Percentiles rank a stretch among this genome's conserved stretches.
phyloP scores from a whole-genome alignment of 2,888 invertebrate genomes.

The Chalcosyrphus nemorum region DNA sequence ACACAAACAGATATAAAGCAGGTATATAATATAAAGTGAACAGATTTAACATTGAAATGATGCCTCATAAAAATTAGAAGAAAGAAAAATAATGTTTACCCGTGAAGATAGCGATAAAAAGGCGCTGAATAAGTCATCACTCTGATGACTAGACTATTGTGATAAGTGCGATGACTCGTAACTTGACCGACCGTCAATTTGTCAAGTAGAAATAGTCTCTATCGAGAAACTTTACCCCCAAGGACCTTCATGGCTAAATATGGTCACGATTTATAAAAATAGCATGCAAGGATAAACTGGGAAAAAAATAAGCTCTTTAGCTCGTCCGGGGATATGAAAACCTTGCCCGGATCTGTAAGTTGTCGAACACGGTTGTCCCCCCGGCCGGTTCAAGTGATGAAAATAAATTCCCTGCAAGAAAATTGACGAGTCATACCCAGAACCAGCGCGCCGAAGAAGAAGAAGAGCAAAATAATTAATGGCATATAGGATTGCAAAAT shows the following conservation, averaged over 20 bases:
- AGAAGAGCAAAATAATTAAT: slow-evolving; percentile 51
- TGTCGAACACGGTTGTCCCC: slow-evolving; percentile 1
- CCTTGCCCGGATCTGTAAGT: background rate
- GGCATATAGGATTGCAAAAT: slow-evolving; percentile 69
- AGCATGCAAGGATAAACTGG: background rate
- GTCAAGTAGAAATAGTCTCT: too few species aligned
- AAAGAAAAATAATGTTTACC: background rate
- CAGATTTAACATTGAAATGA: background rate
- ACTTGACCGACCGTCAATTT: background rate
- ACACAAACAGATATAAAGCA: background rate
- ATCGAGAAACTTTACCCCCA: too few species aligned
- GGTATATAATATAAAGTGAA: background rate
- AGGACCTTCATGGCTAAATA: background rate
- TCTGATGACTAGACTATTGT: background rate
- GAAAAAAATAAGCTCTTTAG: background rate
- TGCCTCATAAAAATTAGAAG: background rate
- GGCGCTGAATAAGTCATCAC: background rate
- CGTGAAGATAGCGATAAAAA: background rate
- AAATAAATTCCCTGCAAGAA: slow-evolving; percentile 61
- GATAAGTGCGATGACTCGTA: background rate
- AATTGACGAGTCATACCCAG: slow-evolving; percentile 64
- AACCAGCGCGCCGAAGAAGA: slow-evolving; percentile 22
- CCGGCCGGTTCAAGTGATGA: slow-evolving; percentile 35
- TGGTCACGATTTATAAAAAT: background rate
- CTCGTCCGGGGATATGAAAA: background rate